Base-by-base conservation (phyloP, 2,113 vertebrate genomes). In the Labeo catla region DNA sequence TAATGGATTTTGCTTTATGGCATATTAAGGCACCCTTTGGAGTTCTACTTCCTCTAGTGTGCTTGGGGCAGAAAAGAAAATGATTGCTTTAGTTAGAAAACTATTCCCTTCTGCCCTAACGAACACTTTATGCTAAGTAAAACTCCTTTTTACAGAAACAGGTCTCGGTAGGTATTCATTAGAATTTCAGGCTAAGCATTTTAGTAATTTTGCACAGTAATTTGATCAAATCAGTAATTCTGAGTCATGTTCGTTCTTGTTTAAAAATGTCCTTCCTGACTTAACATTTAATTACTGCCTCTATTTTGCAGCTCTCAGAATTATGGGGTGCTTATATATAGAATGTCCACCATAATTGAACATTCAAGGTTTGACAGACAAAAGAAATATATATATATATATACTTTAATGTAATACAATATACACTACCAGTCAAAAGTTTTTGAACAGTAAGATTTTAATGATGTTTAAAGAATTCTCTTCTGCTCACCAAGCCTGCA, bases 1-100 rank as follows among this genome's bases (percentile, higher is more conserved):
- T 65, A 34, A 65, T 49, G 47, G 16, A 54, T 47, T 52, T 39
- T 80, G 65, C 50, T 86, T 59, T 86, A 86, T 57, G 76, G n/a
- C 59, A 66, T 49, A 65, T 65, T 45, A 34, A 81, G 43, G 23
- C 43, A 13, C 8, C 6, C 77, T 45, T 19, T 39, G 2, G 50
- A 59, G 54, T 45, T 63, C 57, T 61, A 19, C 59, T 66, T 63
- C 16, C 76, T 23, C 15, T 6, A 65, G 79, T 63, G 10, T 61
- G 45, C 79, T 66, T 34, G 73, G 1, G 73, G 43, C 43, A 76
- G 21, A 50, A 47, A 49, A n/a, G 7, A 23, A 65, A 49, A 66
- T 47, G 13, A 65, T 43, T 13, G 21, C 39, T 28, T 28, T 23
- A 47, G 45, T 63, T 6, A 65, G 13, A 81, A 16, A 49, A 80